phyloP scores from a whole-genome alignment of 2,113 vertebrate species.

The Rallus limicola region DNA sequence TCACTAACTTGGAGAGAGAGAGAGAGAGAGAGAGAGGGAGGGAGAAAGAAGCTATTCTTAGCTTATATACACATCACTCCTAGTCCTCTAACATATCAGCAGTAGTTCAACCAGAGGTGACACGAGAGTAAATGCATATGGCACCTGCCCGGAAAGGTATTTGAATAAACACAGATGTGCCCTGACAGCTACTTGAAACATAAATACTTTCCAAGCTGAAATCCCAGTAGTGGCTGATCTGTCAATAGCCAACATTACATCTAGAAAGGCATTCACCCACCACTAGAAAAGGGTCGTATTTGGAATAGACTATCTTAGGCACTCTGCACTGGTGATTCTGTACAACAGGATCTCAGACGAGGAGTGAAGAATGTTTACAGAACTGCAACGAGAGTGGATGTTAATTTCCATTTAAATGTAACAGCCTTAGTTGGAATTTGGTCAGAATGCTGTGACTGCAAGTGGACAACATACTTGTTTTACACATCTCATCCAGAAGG shows the following conservation, averaged over 20 bases:
- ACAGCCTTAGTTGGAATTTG: neutral
- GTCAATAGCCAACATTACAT: neutral
- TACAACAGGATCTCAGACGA: neutral
- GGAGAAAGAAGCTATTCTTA: slow-evolving; percentile 38
- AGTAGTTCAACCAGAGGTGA: slow-evolving; percentile 40
- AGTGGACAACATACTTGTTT: neutral
- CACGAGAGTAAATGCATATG: slow-evolving; percentile 37
- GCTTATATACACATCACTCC: neutral
- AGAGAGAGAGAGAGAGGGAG: neutral
- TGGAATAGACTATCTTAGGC: neutral
- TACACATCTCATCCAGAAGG: neutral
- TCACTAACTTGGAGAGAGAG: neutral
- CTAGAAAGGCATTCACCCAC: neutral
- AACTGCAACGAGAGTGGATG: neutral
- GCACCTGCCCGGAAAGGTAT: slow-evolving; percentile 35
- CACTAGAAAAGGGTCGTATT: neutral
- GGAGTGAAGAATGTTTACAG: neutral
- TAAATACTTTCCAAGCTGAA: slow-evolving; percentile 36
- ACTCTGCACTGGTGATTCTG: neutral
- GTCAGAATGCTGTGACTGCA: neutral
- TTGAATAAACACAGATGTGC: slow-evolving; percentile 39
- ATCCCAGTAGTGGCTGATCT: neutral
- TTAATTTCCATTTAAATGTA: neutral
- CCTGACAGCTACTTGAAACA: slow-evolving; percentile 52
- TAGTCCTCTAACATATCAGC: neutral